Evolutionary conservation across 2,888 invertebrate species (phyloP), one percentile per base, ranked within the genome.

Genomic region (Cantharis lateralis): DNA sequence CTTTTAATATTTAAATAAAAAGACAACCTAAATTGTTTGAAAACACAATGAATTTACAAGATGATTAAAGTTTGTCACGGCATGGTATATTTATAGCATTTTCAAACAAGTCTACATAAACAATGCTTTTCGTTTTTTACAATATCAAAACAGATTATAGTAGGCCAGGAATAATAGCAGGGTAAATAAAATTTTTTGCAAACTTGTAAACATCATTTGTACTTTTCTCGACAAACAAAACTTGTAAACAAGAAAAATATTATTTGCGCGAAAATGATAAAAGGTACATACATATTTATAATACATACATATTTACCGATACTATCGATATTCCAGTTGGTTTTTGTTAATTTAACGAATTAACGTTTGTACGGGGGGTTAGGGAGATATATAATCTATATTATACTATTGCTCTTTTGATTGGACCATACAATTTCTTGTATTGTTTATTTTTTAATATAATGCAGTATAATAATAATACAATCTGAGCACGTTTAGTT

Each of bases 401-500:
- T 24, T 24, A 9, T 9, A 24, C 24, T 9, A 24, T 24, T 24
- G 7, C 1, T 9, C 1, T 24, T 24, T 24, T 24, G 24, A 9
- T 24, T 24, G 7, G 0, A 9, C 7, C n/a, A n/a, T n/a, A n/a
- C n/a, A 48, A n/a, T 48, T n/a, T 48, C n/a, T n/a, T 2, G 48
- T n/a, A n/a, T n/a, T 48, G 48, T 48, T n/a, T n/a, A 0, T 48
- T 48, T 48, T 48, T n/a, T 3, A 48, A 48, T n/a, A 1, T 68
- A 77, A 77, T 77, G 74, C 70, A 74, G 63, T 62, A 75, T 68
- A 74, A 66, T 64, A 64, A 64, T 66, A 48, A 24, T 24, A 61
- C 74, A 77, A 77, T 77, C 74, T 75, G 70, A 7, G 77, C 74
- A 74, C 72, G 77, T 75, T 75, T 74, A 64, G 64, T 13, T 18